Evolutionary conservation across 2,888 invertebrate genomes (phyloP), one percentile per base, ranked within the genome.

Genomic region (Eupithecia vulgata): DNA sequence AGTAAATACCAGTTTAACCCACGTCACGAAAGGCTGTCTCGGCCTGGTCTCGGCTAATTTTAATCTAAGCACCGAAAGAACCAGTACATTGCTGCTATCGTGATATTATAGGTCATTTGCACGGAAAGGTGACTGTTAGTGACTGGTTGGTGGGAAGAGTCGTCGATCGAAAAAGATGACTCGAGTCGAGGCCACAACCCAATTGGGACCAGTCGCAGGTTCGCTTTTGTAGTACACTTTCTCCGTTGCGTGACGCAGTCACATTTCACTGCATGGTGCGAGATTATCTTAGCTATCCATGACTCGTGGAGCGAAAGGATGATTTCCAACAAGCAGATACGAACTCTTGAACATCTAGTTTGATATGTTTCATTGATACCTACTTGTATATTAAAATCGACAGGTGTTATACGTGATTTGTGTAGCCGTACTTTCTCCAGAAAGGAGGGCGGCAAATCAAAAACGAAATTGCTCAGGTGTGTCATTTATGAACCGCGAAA

Each of bases 191-290:
- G 93, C 88, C 92, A 86, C 85, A 91, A 92, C 93, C 94, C 90
- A 94, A 92, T 90, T 93, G 91, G 86, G 91, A 90, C 91, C 92
- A 91, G 91, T 90, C 83, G 88, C 88, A 88, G 89, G 90, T 91
- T 89, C 86, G 82, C 83, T 88, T 85, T 90, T 90, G 90, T 91
- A 88, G 91, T 93, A 92, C 92, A 94, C 94, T 94, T 94, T 94
- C 94, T 90, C 94, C 92, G 81, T 81, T 90, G 89, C 90, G 90
- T 91, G 92, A 92, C 91, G 91, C 86, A 87, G 85, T 85, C 85
- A 85, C 91, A 86, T 91, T 92, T 93, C 92, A 88, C 91, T 84
- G 84, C 81, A 72, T 87, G 86, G 88, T 68, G 64, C 68, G 45
- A 61, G 61, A 37, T 42, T 74, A 40, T 65, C 40, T 65, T 25